Conservation (phyloP, 2,888 invertebrate species). For the Drosophila percnosoma region DNA sequence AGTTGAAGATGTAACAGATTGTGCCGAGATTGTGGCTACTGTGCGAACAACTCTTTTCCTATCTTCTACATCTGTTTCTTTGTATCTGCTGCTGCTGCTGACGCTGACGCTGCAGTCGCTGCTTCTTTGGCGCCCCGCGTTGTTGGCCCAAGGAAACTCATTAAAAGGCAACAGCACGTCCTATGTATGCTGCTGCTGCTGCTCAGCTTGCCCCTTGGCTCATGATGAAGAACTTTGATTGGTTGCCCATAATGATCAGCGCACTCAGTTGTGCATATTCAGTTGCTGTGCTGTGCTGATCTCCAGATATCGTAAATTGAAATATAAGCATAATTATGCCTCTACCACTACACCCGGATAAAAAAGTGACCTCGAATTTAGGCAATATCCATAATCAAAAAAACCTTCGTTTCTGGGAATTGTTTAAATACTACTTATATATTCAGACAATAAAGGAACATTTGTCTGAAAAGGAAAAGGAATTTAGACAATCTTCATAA, state of each 20-base stretch:
- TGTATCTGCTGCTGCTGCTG: constrained; percentile 11
- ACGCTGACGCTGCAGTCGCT: constrained; percentile 1
- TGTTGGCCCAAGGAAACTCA: constrained; percentile 66
- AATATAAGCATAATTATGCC: constrained; percentile 17
- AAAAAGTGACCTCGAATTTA: neutral
- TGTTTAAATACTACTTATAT: neutral
- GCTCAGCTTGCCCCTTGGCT: constrained; percentile 10
- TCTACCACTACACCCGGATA: neutral
- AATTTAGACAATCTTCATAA: neutral
- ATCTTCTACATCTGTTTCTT: constrained; percentile 51
- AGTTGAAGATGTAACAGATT: constrained; percentile 72
- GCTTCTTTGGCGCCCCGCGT: constrained; percentile 43
- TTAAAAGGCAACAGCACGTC: constrained; percentile 60
- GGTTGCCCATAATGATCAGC: constrained; percentile 28
- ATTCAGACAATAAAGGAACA: neutral
- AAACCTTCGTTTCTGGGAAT: neutral
- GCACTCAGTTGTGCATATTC: constrained; percentile 7
- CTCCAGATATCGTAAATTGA: constrained; percentile 18
- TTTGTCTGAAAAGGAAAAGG: neutral
- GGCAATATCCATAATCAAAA: neutral
- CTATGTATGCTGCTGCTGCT: constrained; percentile 18
- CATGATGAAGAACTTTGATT: constrained; percentile 23
- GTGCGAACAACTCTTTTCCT: constrained; percentile 51
- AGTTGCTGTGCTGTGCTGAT: constrained; percentile 2
- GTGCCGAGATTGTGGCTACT: constrained; percentile 71